Base-by-base conservation (phyloP, 2,797 vertebrate genomes). In the Oryzias dopingdopingensis region DNA sequence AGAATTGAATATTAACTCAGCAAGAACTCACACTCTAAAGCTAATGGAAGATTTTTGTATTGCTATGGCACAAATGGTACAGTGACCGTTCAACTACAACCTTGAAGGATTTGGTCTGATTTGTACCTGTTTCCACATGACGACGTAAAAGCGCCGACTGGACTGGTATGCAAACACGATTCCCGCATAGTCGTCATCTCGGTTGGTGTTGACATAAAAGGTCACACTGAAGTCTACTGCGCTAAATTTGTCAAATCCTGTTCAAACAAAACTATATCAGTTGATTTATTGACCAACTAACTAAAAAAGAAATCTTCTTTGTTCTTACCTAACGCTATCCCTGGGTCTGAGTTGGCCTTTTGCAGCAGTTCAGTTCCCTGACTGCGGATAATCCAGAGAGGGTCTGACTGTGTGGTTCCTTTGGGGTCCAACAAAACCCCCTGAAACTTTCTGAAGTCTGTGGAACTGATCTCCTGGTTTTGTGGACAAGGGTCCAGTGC, bases 61-160 rank as follows among this genome's bases (percentile, higher is more conserved):
- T 5, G 8, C 20, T 48, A 10, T 26, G 48, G n/a, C 58, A 14
- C 18, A 46, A 24, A 17, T 37, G 32, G 10, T 12, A 37, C 32
- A 29, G 16, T 15, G 42, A 20, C 17, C 2, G 4, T n/a, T 6
- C 20, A 24, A 10, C 14, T 50, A 16, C 13, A 32, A 6, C 16
- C 12, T 50, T 29, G 8, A n/a, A 23, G 10, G 26, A 12, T 24
- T n/a, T 10, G 2, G 54, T 63, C 13, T 43, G n/a, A 14, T 8
- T 59, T 93, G 32, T 56, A 96, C 95, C 85, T 98, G 96, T 80
- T 99, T 98, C 97, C 97, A 99, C 97, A 99, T 99, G 15, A 98
- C 92, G 29, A 96, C 97, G 0, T 99, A 98, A 83, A 99, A 99
- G 13, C 95, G 93, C 24, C 92, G 93, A 75, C 95, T 99, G 56